Conservation (phyloP, 2,113 vertebrate genomes). For the Thoracochromis brauschi region DNA sequence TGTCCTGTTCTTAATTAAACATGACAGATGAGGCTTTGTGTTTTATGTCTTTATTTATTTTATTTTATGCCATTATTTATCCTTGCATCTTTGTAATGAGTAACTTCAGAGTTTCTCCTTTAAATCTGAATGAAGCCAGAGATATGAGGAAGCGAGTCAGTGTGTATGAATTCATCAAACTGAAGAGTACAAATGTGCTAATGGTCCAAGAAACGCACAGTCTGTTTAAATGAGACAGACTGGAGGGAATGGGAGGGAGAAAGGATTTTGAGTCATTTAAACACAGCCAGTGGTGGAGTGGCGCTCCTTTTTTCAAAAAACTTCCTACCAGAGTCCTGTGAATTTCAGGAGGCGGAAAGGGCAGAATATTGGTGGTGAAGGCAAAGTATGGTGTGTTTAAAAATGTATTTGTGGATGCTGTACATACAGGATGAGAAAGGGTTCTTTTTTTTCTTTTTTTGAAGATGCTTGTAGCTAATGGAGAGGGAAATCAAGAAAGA, state of each 20-base stretch:
- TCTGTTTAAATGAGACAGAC: fast-evolving
- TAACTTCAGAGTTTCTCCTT: background rate
- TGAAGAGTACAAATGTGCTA: fast-evolving
- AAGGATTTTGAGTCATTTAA: fast-evolving
- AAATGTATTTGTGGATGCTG: background rate
- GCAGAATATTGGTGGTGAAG: background rate
- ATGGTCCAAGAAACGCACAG: fast-evolving
- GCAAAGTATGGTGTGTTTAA: background rate
- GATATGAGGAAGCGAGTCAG: background rate
- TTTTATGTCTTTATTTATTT: background rate
- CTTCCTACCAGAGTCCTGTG: fast-evolving
- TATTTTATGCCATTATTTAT: background rate
- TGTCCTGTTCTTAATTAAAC: background rate
- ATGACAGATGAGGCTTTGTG: background rate
- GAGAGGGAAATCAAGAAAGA: background rate
- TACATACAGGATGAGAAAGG: background rate
- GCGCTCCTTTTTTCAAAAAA: background rate
- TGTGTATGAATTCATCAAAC: background rate
- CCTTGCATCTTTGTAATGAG: background rate
- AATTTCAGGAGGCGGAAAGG: background rate
- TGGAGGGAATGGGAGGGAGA: fast-evolving
- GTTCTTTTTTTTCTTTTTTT: background rate
- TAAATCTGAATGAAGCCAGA: background rate
- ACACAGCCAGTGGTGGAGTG: fast-evolving
- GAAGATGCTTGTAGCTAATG: background rate